Base-by-base conservation (phyloP, 2,888 invertebrate genomes). In the Tiliacea aurago region DNA sequence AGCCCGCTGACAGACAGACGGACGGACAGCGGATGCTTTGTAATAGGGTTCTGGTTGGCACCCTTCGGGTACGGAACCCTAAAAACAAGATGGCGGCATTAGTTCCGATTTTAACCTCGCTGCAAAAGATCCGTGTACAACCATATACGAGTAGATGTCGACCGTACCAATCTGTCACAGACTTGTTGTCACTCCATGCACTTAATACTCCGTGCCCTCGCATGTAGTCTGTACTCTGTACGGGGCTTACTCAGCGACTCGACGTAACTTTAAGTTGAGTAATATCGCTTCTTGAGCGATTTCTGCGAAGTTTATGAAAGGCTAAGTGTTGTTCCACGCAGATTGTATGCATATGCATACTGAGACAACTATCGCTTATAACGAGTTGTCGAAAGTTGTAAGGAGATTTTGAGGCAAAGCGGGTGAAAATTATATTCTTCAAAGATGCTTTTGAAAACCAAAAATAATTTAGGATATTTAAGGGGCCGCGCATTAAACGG, bases 211-310 rank as follows among this genome's bases (percentile, higher is more conserved):
- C 23, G 0, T 51, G 51, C 18, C 20, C n/a, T 4, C 28, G 37
- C 11, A 43, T 51, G 28, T 37, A 81, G 77, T 13, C 68, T 68
- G 28, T 33, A 70, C 65, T 13, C 65, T 53, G 37, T 23, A 67
- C 58, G 70, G 66, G 65, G 70, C 78, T 81, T 79, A 77, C 70
- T 76, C 70, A 70, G 66, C 64, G 66, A 75, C 73, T 70, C 28
- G 15, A 64, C 43, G 70, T 67, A 78, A 85, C 75, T 85, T 85
- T 68, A 51, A 73, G 70, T 77, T 74, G 63, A 76, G 77, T 79
- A 73, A 83, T 85, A 85, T 74, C 62, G 79, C 70, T 77, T 76
- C 76, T 72, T 76, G 75, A 78, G 69, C 77, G 79, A 71, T 82
- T 78, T 62, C 78, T 47, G 33, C 53, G 28, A 74, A 83, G 72